Evolutionary conservation across 2,888 invertebrate genomes (phyloP), one percentile per base, ranked within the genome.

Genomic region (Melieria crassipennis): DNA sequence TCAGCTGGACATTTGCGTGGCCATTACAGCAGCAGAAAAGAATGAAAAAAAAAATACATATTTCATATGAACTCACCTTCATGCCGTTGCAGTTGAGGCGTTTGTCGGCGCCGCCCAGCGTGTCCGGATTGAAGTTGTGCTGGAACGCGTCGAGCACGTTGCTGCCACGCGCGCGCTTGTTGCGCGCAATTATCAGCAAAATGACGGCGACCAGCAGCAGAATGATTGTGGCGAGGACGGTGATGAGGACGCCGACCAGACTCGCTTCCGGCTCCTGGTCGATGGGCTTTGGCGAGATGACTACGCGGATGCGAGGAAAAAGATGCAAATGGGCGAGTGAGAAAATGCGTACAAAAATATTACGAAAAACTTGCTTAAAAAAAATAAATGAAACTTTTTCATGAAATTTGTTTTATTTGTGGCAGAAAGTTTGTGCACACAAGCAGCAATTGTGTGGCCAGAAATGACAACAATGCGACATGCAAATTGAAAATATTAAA

Each of bases 141-240:
- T 87, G 87, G 77, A 87, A 84, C 76, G 86, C 87, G 79, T 87
- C 86, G 75, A 87, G 80, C 64, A 86, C 87, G 78, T 87, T 87
- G 66, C 82, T 80, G 57, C 85, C 86, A 76, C 85, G 84, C 72
- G 84, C 84, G 66, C 89, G 88, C 79, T 91, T 89, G 83, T 91
- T 91, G 76, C 91, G 87, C 76, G 91, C 89, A 79, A 92, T 90
- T 86, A 93, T 92, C 85, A 93, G 90, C 77, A 91, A 88, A 83
- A 93, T 92, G 74, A 92, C 91, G 61, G 90, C 91, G 75, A 92
- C 89, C 72, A 93, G 88, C 81, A 93, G 88, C 75, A 93, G 87
- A 80, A 93, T 92, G 79, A 93, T 91, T 66, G 92, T 92, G 58
- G 92, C 91, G 79, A 93, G 88, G 70, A 91, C 89, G 65, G 92